These are phyloP conservation scores for Xiphophorus maculatus DNA, from an alignment of 2,113 vertebrate species.

Conservation along the genomic window DNA sequence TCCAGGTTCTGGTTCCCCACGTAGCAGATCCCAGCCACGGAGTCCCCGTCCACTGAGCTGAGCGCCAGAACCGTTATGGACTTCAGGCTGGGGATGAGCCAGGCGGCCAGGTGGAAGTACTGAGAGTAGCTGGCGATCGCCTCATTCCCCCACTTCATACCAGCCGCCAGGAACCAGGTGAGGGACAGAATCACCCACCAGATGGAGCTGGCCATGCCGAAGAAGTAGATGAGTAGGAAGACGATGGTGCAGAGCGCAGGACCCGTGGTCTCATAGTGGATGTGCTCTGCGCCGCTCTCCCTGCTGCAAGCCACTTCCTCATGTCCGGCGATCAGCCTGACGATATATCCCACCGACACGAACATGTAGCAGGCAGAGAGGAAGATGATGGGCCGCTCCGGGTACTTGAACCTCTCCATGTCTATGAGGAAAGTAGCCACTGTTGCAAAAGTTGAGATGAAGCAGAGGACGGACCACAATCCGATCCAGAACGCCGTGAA, in stretches of 20 bases:
- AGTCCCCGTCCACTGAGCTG: constrained; percentile 94
- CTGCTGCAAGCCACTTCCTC: constrained; percentile 88
- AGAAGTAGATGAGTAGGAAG: constrained; percentile 91
- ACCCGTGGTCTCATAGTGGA: constrained; percentile 91
- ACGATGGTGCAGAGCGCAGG: constrained; percentile 93
- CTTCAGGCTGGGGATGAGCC: constrained; percentile 93
- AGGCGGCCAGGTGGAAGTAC: constrained; percentile 95
- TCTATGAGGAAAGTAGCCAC: constrained; percentile 93
- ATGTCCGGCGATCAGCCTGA: constrained; percentile 87
- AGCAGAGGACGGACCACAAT: constrained; percentile 91
- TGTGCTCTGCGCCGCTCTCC: constrained; percentile 76
- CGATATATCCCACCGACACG: constrained; percentile 89
- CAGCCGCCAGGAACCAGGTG: constrained; percentile 91
- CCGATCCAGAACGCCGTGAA: constrained; percentile 94
- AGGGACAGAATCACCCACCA: constrained; percentile 93
- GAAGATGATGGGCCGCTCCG: constrained; percentile 93
- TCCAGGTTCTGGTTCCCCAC: constrained; percentile 95
- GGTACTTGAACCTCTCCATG: constrained; percentile 92
- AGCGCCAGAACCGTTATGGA: constrained; percentile 90
- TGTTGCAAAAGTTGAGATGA: constrained; percentile 89
- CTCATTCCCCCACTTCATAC: constrained; percentile 93
- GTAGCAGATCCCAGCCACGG: constrained; percentile 92
- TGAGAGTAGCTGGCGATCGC: constrained; percentile 91
- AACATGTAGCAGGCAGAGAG: constrained; percentile 93
- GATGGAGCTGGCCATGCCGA: constrained; percentile 92